These are phyloP conservation scores for Enteromius trimaculatus DNA, from an alignment of 2,797 vertebrate genomes.

Conservation along the genomic window DNA sequence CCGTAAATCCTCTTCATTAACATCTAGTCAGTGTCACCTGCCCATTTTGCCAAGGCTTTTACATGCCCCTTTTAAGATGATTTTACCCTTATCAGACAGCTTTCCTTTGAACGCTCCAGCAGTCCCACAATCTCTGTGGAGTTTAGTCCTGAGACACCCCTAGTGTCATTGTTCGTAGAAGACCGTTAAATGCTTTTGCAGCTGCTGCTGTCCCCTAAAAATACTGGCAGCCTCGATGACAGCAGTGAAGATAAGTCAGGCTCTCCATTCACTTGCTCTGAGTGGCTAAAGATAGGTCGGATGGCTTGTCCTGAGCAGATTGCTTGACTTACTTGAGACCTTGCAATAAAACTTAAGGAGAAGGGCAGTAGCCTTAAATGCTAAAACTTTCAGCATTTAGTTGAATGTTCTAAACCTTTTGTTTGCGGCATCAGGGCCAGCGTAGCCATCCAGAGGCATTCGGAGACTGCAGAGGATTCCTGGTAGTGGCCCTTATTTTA, in stretches of 20 bases:
- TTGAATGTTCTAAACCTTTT: conserved; percentile 4
- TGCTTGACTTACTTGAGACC: conserved; percentile 75
- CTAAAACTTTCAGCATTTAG: conserved; percentile 42
- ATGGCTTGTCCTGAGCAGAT: conserved; percentile 69
- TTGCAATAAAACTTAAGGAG: conserved; percentile 72
- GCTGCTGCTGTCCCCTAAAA: conserved; percentile 86
- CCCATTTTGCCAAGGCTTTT: conserved; percentile 61
- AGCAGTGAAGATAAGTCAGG: conserved; percentile 82
- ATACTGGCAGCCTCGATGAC: conserved; percentile 83
- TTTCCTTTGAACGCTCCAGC: conserved; percentile 60
- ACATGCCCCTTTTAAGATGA: conserved; percentile 14
- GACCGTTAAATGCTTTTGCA: conserved; percentile 85
- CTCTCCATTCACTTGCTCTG: conserved; percentile 84
- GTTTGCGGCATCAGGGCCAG: neutral
- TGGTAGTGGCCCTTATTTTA: conserved; percentile 38
- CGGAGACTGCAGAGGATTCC: conserved; percentile 8
- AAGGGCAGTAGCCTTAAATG: conserved; percentile 53
- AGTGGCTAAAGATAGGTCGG: conserved; percentile 81
- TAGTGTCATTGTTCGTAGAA: conserved; percentile 83
- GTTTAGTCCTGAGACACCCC: conserved; percentile 75
- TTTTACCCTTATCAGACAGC: conserved; percentile 38
- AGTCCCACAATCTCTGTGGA: conserved; percentile 68
- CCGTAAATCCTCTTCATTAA: conserved; percentile 55
- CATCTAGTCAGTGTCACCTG: conserved; percentile 49
- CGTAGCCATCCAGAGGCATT: neutral